Evolutionary conservation across 2,888 invertebrate genomes (phyloP).

Genomic region (Temnothorax ravouxi): DNA sequence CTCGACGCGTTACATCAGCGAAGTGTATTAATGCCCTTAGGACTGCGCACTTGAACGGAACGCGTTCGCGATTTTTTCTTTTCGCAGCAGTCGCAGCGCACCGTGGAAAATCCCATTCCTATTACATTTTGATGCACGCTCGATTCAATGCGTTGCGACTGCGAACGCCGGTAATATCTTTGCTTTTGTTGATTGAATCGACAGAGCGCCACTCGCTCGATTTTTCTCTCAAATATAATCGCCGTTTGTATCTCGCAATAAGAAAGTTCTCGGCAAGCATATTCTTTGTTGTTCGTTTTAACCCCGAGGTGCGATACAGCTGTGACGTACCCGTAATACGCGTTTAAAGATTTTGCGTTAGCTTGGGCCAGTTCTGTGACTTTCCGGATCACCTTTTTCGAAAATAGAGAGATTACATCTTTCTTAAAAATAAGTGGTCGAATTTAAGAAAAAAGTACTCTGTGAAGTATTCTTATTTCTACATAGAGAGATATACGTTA

Average conservation of each 20-base stretch:
- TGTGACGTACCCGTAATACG: slow-evolving; percentile 23
- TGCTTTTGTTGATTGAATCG: slow-evolving; percentile 44
- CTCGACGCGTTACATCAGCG: slow-evolving; percentile 46
- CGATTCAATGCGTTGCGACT: slow-evolving; percentile 43
- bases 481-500: no score
- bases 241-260: slow-evolving; percentile 46
- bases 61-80: slow-evolving; percentile 55
- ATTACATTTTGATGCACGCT: slow-evolving; percentile 49
- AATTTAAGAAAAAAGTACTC: background rate
- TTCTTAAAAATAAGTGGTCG: background rate
- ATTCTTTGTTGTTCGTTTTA: slow-evolving; percentile 41
- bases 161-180: slow-evolving; percentile 46
- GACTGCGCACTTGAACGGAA: slow-evolving; percentile 37
- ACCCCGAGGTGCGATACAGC: slow-evolving; percentile 28
- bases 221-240: slow-evolving; percentile 57
- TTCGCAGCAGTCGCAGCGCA: slow-evolving; percentile 17
- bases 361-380: slow-evolving; percentile 16
- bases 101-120: slow-evolving; percentile 56
- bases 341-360: slow-evolving; percentile 45
- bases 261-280: slow-evolving; percentile 37
- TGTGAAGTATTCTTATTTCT: background rate
- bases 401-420: background rate
- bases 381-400: slow-evolving; percentile 24
- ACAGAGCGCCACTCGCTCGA: slow-evolving; percentile 37
- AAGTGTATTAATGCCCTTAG: slow-evolving; percentile 53